phyloP scores from a whole-genome alignment of 35 echinoderm and acorn worm genomes.

The Patiria miniata region DNA sequence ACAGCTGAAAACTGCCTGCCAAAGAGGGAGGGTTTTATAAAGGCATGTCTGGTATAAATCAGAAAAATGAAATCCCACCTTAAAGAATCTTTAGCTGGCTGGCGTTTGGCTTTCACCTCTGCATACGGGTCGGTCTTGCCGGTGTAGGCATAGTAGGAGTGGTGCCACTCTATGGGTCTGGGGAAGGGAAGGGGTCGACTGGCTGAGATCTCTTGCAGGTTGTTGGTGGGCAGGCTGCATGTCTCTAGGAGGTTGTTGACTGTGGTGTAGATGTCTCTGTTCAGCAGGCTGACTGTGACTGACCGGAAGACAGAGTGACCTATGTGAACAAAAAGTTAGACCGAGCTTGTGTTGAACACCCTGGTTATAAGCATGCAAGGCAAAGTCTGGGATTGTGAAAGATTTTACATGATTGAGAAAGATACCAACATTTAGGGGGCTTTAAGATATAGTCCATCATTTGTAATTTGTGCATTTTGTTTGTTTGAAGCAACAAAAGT shows the following conservation, averaged over 20 bases:
- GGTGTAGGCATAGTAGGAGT: slow-evolving; percentile 79
- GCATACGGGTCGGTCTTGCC: slow-evolving; percentile 62
- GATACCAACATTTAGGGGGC: too few relatives aligned
- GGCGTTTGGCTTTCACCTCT: neutral
- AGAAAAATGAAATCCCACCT: neutral
- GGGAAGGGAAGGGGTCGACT: slow-evolving; percentile 34
- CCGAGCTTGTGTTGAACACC: too few relatives aligned
- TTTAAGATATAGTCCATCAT: too few relatives aligned
- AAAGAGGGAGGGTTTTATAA: too few relatives aligned
- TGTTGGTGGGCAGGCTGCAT: slow-evolving; percentile 76
- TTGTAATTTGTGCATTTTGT: too few relatives aligned
- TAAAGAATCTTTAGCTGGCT: slow-evolving; percentile 62
- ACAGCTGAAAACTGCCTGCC: too few relatives aligned
- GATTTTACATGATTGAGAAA: too few relatives aligned
- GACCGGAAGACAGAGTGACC: slow-evolving; percentile 17
- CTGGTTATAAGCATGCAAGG: too few relatives aligned
- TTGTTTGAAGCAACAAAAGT: too few relatives aligned
- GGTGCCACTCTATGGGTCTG: slow-evolving; percentile 73
- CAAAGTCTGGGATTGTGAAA: too few relatives aligned
- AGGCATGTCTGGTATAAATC: too few relatives aligned
- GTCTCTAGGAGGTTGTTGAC: slow-evolving; percentile 80
- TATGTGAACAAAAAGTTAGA: neutral
- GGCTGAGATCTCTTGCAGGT: slow-evolving; percentile 52
- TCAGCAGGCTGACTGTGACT: slow-evolving; percentile 76
- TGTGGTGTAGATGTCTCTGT: slow-evolving; percentile 61